Evolutionary conservation across 2,888 invertebrate species (phyloP).

Genomic region (Anagyrus pseudococci): DNA sequence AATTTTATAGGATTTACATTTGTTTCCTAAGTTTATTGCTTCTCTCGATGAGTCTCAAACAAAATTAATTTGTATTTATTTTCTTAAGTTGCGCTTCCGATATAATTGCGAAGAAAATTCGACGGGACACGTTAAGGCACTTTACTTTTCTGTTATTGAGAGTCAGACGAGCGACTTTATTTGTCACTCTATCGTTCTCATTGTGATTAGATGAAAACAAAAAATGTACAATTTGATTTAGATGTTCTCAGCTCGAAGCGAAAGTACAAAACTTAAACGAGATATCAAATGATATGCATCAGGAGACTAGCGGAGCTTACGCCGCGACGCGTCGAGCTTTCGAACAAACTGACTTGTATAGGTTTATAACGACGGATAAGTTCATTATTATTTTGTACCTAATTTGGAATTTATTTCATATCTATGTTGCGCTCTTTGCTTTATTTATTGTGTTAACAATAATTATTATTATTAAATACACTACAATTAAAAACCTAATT

Average conservation of each 20-base stretch:
- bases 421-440: slow-evolving; percentile 7
- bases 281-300: slow-evolving; percentile 25
- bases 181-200: too few relatives aligned
- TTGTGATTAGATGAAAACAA: too few relatives aligned
- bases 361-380: slow-evolving; percentile 1
- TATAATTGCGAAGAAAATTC: too few relatives aligned
- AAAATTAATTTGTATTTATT: too few relatives aligned
- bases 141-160: too few relatives aligned
- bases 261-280: slow-evolving; percentile 33
- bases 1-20: too few relatives aligned
- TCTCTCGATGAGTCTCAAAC: too few relatives aligned
- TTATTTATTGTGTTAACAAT: slow-evolving; percentile 24
- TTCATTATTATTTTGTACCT: slow-evolving; percentile 8
- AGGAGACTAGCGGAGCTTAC: slow-evolving; percentile 21
- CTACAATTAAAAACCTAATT: slow-evolving; percentile 11
- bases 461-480: slow-evolving; percentile 11
- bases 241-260: slow-evolving; percentile 7
- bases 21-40: too few relatives aligned
- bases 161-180: too few relatives aligned
- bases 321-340: slow-evolving; percentile 9
- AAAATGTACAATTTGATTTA: slow-evolving; percentile 3
- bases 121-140: too few relatives aligned
- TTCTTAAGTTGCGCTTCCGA: too few relatives aligned
- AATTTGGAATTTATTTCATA: slow-evolving; percentile 6
- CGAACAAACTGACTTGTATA: slow-evolving; percentile 7